Evolutionary conservation across 1,140 invertebrate genomes (phyloP).

Genomic region (Heliconius eleuchia): DNA sequence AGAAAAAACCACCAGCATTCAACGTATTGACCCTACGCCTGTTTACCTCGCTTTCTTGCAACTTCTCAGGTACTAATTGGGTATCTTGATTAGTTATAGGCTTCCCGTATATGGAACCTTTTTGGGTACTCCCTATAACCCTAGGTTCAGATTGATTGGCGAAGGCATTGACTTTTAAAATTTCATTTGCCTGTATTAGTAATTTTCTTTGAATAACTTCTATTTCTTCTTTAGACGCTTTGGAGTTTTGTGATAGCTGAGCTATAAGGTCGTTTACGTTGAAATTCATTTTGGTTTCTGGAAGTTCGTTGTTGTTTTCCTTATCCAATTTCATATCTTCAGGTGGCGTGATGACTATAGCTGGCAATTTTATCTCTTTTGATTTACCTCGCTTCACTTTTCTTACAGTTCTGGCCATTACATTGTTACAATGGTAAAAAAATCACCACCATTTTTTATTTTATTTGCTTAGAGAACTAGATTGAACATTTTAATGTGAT

Average conservation of each 20-base stretch:
- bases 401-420: slow-evolving; percentile 78
- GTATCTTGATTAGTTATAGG: slow-evolving; percentile 47
- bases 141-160: slow-evolving; percentile 58
- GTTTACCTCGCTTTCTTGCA: slow-evolving; percentile 68
- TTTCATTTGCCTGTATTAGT: slow-evolving; percentile 71
- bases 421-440: slow-evolving; percentile 55
- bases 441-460: background rate
- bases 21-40: slow-evolving; percentile 68
- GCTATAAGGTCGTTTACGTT: slow-evolving; percentile 73
- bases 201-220: slow-evolving; percentile 70
- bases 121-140: slow-evolving; percentile 59
- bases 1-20: slow-evolving; percentile 71
- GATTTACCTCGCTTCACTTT: slow-evolving; percentile 72
- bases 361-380: slow-evolving; percentile 62
- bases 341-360: slow-evolving; percentile 67
- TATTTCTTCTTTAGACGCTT: slow-evolving; percentile 70
- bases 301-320: slow-evolving; percentile 33
- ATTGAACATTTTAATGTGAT: background rate
- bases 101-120: slow-evolving; percentile 28
- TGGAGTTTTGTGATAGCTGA: slow-evolving; percentile 69
- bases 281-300: slow-evolving; percentile 58
- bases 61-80: slow-evolving; percentile 73
- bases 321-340: slow-evolving; percentile 66
- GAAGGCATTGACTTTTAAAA: slow-evolving; percentile 72
- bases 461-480: background rate